Evolutionary conservation across 2,113 vertebrate genomes (phyloP), one percentile per base, ranked within the genome.

Genomic region (Morone chrysops): DNA sequence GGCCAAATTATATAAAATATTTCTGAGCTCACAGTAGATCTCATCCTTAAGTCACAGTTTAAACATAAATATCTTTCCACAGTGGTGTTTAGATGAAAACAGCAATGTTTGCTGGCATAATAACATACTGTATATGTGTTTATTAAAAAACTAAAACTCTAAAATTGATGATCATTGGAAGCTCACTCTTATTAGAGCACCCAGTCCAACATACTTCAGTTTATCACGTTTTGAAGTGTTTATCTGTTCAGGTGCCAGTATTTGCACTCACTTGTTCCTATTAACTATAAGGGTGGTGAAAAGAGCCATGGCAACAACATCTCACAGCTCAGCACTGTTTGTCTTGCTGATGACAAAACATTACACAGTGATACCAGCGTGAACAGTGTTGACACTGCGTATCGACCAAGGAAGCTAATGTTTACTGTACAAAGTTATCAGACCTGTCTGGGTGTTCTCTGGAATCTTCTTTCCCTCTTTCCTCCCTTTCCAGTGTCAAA

Each of bases 271-370:
- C 71, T 51, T 65, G 68, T 56, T 54, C 62, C 75, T 69, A 72
- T 45, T 51, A 74, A 53, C 43, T 38, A 38, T 69, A 8, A 43
- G 61, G 53, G 75, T 20, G 51, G 51, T 66, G 75, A 81, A 73
- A 60, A 47, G 73, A 50, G 65, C 50, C 40, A 8, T 75, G 47
- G 38, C 70, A 56, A 78, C 70, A 40, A 8, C 43, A 50, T 88
- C 74, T 74, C 43, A 38, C 63, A 45, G 74, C 68, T 92, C 80
- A 81, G 66, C 81, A 51, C 31, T 89, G 86, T 88, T 91, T 79
- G 63, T 77, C 68, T 70, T 84, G 78, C 81, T 90, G 77, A 92
- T 93, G 92, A 92, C 85, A 92, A 90, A 94, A 94, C 91, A 93
- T 56, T 20, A 63, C 87, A 88, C 62, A 53, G 70, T 78, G 89